Evolutionary conservation across 2,113 vertebrate species (phyloP).

Genomic region (Prochilodus magdalenae): DNA sequence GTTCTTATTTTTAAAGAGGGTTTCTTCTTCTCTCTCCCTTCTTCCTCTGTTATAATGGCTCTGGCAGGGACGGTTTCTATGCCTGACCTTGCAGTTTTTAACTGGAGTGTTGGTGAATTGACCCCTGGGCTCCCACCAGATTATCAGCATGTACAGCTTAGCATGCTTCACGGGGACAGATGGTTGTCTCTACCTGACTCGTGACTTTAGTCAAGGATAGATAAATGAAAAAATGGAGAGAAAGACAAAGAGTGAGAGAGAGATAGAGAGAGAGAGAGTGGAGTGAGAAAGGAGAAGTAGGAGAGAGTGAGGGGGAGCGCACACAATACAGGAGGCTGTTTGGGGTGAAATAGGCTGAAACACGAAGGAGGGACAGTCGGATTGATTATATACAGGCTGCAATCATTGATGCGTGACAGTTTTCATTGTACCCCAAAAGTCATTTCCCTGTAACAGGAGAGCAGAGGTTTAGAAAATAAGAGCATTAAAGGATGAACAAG

Average conservation of each 20-base stretch:
- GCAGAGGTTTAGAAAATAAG: too few species aligned
- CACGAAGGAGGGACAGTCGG: too few species aligned
- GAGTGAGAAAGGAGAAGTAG: background rate
- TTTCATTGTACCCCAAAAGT: too few species aligned
- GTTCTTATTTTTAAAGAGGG: background rate
- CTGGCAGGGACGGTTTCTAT: conserved; percentile 16
- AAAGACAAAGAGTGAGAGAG: background rate
- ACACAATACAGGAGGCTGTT: too few species aligned
- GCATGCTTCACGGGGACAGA: conserved; percentile 63
- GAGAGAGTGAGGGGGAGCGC: background rate
- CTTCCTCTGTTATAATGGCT: conserved; percentile 46
- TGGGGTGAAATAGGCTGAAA: background rate
- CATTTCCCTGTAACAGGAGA: too few species aligned
- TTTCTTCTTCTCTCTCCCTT: conserved; percentile 29
- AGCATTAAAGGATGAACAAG: too few species aligned
- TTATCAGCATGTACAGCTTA: conserved; percentile 65
- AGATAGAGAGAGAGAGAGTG: background rate
- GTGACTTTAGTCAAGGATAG: conserved; percentile 66
- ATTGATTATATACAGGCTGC: too few species aligned
- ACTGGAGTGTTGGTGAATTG: conserved; percentile 51
- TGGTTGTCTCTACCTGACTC: conserved; percentile 60
- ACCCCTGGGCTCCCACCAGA: conserved; percentile 53
- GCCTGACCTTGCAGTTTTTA: conserved; percentile 57
- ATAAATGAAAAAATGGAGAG: conserved; percentile 3
- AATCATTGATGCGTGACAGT: too few species aligned